phyloP scores from a whole-genome alignment of 1,140 invertebrate genomes.

The Papilio helenus region DNA sequence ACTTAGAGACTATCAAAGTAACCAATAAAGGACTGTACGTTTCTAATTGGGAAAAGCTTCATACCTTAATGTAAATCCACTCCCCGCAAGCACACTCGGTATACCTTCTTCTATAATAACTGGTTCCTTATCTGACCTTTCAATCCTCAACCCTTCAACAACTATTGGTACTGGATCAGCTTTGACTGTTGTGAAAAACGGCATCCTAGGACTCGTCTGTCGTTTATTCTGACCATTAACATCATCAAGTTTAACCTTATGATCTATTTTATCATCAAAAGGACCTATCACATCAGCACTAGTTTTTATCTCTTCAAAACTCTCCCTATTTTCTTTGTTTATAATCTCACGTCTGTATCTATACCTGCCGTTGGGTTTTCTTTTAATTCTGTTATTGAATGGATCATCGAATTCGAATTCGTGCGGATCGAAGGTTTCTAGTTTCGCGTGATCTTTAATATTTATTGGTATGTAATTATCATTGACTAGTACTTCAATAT shows the following conservation, averaged over 20 bases:
- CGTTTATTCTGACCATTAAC: slow-evolving; percentile 24
- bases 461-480: slow-evolving; percentile 61
- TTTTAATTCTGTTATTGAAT: slow-evolving; percentile 36
- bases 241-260: slow-evolving; percentile 6
- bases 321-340: slow-evolving; percentile 30
- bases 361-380: slow-evolving; percentile 31
- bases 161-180: slow-evolving; percentile 48
- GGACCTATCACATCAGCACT: slow-evolving; percentile 12
- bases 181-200: slow-evolving; percentile 50
- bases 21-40: no score
- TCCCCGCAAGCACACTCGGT: slow-evolving; percentile 86
- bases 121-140: slow-evolving; percentile 84
- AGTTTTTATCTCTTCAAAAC: slow-evolving; percentile 24
- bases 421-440: slow-evolving; percentile 31
- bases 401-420: slow-evolving; percentile 13
- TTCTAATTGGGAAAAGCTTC: background rate
- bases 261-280: slow-evolving; percentile 39
- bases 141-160: slow-evolving; percentile 85
- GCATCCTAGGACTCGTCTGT: slow-evolving; percentile 38
- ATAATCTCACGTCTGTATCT: slow-evolving; percentile 38
- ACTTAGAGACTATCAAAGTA: no score
- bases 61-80: slow-evolving; percentile 82
- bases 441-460: slow-evolving; percentile 35
- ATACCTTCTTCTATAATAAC: slow-evolving; percentile 85
- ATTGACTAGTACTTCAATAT: slow-evolving; percentile 59